Evolutionary conservation across 2,888 invertebrate species (phyloP).

Genomic region (Ormia ochracea): DNA sequence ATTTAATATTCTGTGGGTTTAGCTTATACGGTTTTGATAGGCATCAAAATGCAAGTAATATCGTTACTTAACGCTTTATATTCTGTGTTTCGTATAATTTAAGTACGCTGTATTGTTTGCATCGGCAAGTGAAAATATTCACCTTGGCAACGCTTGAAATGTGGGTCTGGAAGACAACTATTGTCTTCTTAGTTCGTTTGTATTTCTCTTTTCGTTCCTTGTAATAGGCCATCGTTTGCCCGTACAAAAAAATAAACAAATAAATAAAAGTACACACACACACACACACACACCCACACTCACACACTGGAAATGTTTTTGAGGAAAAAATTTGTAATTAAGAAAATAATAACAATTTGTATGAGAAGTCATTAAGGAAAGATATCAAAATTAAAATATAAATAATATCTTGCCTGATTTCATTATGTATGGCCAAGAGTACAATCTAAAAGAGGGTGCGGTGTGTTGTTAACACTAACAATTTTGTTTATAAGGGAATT

Average conservation of each 20-base stretch:
- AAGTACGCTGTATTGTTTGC: not conserved
- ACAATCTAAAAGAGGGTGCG: constrained; percentile 34
- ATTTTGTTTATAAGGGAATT: constrained; percentile 28
- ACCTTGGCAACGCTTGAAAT: constrained; percentile 44
- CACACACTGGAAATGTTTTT: too few species aligned
- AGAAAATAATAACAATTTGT: too few species aligned
- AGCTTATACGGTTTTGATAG: constrained; percentile 62
- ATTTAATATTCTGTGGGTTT: constrained; percentile 65
- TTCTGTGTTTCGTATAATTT: constrained; percentile 21
- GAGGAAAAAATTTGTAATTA: too few species aligned
- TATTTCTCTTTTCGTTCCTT: constrained; percentile 30
- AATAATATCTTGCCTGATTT: constrained; percentile 15
- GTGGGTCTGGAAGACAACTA: constrained; percentile 47
- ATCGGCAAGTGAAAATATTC: constrained; percentile 19
- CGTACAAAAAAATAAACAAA: not conserved
- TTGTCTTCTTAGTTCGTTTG: constrained; percentile 58
- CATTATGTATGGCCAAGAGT: constrained; percentile 38
- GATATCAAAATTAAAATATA: not conserved
- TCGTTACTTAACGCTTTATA: constrained; percentile 63
- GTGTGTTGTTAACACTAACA: not conserved
- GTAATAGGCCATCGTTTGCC: not conserved
- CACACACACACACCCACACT: too few species aligned
- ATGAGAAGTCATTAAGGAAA: not conserved
- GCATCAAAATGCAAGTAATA: constrained; percentile 65
- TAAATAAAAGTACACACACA: constrained; percentile 10